phyloP scores from a whole-genome alignment of 2,888 invertebrate species.

The Pimpla rufipes region DNA sequence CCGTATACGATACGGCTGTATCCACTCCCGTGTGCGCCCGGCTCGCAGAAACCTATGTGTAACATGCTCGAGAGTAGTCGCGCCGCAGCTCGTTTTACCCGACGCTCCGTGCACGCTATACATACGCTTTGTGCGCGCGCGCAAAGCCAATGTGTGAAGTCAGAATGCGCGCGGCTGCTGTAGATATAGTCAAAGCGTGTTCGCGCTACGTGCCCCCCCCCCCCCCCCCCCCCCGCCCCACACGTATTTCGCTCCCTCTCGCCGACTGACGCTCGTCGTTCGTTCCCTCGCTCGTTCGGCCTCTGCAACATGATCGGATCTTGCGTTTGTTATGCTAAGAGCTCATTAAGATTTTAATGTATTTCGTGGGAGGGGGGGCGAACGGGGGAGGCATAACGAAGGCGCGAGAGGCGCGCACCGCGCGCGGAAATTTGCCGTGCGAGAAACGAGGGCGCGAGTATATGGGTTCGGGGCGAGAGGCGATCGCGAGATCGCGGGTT shows the following conservation, averaged over 20 bases:
- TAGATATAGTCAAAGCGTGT: conserved; percentile 64
- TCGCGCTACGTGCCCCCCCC: conserved; percentile 52
- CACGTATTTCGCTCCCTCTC: conserved; percentile 21
- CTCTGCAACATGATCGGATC: conserved; percentile 61
- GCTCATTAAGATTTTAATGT: conserved; percentile 84
- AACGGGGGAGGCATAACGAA: neutral
- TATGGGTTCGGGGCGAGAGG: conserved; percentile 24
- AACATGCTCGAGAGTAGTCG: conserved; percentile 31
- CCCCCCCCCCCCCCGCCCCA: conserved; percentile 43
- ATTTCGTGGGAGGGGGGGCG: conserved; percentile 68
- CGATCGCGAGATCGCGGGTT: conserved; percentile 19
- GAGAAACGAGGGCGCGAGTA: conserved; percentile 51
- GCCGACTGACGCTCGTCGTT: too few relatives aligned
- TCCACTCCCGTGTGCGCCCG: conserved; percentile 29
- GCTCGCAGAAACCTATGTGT: conserved; percentile 20
- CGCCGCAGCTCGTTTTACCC: neutral
- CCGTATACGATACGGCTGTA: conserved; percentile 48
- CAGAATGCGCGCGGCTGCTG: conserved; percentile 14
- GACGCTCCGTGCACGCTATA: too few relatives aligned
- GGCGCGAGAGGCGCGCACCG: conserved; percentile 66
- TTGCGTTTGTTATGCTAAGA: conserved; percentile 84
- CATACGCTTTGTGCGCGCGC: too few relatives aligned
- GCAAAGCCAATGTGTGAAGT: conserved; percentile 15
- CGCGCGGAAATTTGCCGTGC: conserved; percentile 76
- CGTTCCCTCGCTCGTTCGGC: conserved; percentile 57